Evolutionary conservation across 2,113 vertebrate genomes (phyloP).

Genomic region (Aepyceros melampus): DNA sequence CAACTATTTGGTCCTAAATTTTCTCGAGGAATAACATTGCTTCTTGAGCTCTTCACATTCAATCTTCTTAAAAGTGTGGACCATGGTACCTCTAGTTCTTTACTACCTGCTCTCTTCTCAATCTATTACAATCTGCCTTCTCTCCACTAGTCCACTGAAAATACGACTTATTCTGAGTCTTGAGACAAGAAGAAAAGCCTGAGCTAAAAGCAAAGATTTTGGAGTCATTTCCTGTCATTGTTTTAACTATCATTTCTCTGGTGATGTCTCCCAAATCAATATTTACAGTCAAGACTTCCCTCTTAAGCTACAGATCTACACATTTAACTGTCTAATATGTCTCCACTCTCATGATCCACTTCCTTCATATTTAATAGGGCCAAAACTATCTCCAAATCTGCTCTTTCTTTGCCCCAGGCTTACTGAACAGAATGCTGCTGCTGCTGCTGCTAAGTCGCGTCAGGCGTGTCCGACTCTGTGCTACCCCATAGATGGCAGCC

Average conservation of each 20-base stretch:
- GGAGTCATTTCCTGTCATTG: not conserved
- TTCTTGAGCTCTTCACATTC: not conserved
- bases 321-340: not conserved
- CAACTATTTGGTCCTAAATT: not conserved
- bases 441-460: no score
- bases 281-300: not conserved
- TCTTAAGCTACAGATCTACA: not conserved
- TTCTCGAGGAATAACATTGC: not conserved
- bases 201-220: not conserved
- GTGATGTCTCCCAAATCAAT: not conserved
- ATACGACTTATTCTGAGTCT: not conserved
- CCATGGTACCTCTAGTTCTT: not conserved
- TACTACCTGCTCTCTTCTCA: not conserved
- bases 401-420: not conserved
- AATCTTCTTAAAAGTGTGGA: not conserved
- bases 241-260: not conserved
- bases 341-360: not conserved
- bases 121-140: not conserved
- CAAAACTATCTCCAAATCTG: not conserved
- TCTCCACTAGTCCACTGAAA: not conserved
- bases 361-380: not conserved
- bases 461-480: no score
- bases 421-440: not conserved
- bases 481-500: no score
- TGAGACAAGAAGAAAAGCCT: not conserved